Conservation (phyloP, 2,888 invertebrate species). For the Aspidiotus destructor region DNA sequence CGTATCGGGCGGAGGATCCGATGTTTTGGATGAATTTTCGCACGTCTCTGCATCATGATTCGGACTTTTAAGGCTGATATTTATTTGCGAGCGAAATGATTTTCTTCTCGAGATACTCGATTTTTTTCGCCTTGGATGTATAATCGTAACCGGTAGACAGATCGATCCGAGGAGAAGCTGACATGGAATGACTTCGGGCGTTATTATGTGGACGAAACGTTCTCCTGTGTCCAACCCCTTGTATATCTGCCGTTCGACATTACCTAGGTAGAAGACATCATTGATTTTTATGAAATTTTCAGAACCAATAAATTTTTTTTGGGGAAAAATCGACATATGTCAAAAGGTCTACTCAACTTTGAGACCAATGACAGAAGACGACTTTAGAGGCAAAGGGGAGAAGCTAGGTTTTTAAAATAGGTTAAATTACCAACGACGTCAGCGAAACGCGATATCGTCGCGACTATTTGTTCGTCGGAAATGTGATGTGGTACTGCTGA, state of each 20-base stretch:
- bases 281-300: background rate
- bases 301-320: too few species aligned
- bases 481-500: slow-evolving; percentile 42
- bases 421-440: slow-evolving; percentile 39
- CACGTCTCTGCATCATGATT: slow-evolving; percentile 10
- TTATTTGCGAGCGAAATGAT: slow-evolving; percentile 42
- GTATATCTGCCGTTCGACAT: slow-evolving; percentile 42
- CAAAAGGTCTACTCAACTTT: too few species aligned
- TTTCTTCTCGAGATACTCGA: slow-evolving; percentile 38
- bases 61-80: slow-evolving; percentile 40
- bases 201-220: slow-evolving; percentile 39
- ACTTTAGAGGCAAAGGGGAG: background rate
- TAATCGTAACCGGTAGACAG: slow-evolving; percentile 37
- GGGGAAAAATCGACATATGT: too few species aligned
- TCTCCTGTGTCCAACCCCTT: slow-evolving; percentile 42
- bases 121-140: slow-evolving; percentile 39
- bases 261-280: slow-evolving; percentile 37
- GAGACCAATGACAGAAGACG: background rate
- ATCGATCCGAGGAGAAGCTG: slow-evolving; percentile 39
- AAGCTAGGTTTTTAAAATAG: background rate
- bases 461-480: slow-evolving; percentile 39
- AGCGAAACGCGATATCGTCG: slow-evolving; percentile 40
- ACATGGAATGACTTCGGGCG: slow-evolving; percentile 39
- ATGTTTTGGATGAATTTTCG: background rate
- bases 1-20: background rate